Evolutionary conservation across 1,140 invertebrate genomes (phyloP).

Genomic region (Drosophila leontia): DNA sequence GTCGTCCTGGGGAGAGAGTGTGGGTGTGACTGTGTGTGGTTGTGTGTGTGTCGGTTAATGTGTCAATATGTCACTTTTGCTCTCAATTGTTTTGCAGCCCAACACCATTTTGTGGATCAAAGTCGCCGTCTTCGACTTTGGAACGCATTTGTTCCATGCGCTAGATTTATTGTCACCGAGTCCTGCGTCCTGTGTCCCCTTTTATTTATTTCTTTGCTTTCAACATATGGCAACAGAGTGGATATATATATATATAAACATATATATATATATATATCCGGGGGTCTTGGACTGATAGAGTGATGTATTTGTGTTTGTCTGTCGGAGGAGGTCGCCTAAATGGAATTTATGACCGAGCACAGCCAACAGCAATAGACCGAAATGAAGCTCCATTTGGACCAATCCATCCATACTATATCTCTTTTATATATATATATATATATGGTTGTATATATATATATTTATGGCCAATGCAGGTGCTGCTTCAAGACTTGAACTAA

Average conservation of each 20-base stretch:
- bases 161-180: slow-evolving; percentile 48
- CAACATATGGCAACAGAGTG: slow-evolving; percentile 17
- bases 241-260: neutral
- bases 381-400: slow-evolving; percentile 39
- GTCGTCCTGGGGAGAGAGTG: slow-evolving; percentile 2
- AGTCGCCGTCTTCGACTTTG: slow-evolving; percentile 51
- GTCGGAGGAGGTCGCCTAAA: slow-evolving; percentile 41
- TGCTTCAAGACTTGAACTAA: slow-evolving; percentile 31
- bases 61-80: slow-evolving; percentile 56
- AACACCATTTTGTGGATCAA: slow-evolving; percentile 47
- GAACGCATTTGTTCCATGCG: slow-evolving; percentile 51
- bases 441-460: neutral
- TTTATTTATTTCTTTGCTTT: slow-evolving; percentile 24
- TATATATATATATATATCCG: slow-evolving; percentile 1
- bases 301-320: slow-evolving; percentile 56
- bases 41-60: slow-evolving; percentile 31
- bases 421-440: slow-evolving; percentile 10
- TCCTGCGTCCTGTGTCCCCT: slow-evolving; percentile 11
- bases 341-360: slow-evolving; percentile 43
- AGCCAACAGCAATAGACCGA: slow-evolving; percentile 25
- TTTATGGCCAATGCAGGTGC: slow-evolving; percentile 43
- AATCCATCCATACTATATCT: slow-evolving; percentile 26
- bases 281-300: slow-evolving; percentile 26
- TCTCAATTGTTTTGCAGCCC: slow-evolving; percentile 52
- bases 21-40: neutral